These are phyloP conservation scores for Girardinus metallicus DNA, from an alignment of 2,797 vertebrate species.

Conservation along the genomic window DNA sequence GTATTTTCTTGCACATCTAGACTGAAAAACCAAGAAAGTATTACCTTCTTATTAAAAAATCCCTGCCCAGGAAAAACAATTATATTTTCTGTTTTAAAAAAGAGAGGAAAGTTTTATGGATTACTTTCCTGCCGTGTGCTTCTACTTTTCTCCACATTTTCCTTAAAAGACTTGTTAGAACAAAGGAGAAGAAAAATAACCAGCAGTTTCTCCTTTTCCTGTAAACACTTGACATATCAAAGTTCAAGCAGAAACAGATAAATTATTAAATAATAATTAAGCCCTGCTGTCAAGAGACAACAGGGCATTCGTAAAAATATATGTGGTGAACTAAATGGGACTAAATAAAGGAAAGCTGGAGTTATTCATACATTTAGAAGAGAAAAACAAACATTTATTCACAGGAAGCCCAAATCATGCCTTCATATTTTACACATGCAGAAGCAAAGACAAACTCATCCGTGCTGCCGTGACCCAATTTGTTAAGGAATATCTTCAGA, in stretches of 20 bases:
- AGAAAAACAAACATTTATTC: constrained; percentile 59
- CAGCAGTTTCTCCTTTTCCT: constrained; percentile 24
- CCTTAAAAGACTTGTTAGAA: constrained; percentile 35
- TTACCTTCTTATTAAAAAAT: constrained; percentile 41
- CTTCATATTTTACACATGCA: constrained; percentile 15
- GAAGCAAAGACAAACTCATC: constrained; percentile 8
- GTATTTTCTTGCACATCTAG: constrained; percentile 34
- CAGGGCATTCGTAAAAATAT: constrained; percentile 26
- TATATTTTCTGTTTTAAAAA: constrained; percentile 44
- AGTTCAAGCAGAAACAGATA: constrained; percentile 34
- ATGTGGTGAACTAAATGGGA: constrained; percentile 29
- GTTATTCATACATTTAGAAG: constrained; percentile 52
- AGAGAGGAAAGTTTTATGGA: constrained; percentile 28
- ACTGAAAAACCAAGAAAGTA: constrained; percentile 35
- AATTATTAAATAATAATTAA: too few species aligned
- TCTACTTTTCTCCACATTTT: constrained; percentile 19
- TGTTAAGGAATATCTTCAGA: constrained; percentile 36
- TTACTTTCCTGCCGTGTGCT: constrained; percentile 34
- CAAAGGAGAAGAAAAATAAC: constrained; percentile 30
- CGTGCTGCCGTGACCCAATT: constrained; percentile 37
- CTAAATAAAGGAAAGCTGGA: constrained; percentile 52
- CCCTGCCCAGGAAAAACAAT: constrained; percentile 34
- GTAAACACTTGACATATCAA: constrained; percentile 36
- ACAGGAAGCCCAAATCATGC: constrained; percentile 39
- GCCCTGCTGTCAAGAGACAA: too few species aligned